Base-by-base conservation (phyloP, 2,113 vertebrate species). In the Lophius piscatorius region DNA sequence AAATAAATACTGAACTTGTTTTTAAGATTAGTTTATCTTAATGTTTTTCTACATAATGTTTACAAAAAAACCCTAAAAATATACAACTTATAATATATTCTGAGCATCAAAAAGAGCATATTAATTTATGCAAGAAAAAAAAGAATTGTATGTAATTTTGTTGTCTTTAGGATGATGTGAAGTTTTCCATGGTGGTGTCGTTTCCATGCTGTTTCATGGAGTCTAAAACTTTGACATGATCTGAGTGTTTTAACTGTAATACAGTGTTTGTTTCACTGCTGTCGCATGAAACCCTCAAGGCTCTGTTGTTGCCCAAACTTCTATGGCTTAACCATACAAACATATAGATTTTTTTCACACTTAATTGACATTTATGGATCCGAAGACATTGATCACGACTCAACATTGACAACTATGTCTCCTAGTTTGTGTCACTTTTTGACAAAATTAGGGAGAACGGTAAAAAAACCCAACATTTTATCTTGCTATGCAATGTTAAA, bases 71-170 rank as follows among this genome's bases (percentile, higher is more conserved):
- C 33, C 50, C 20, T 4, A 35, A 35, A 63, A 80, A 86, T 83
- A 82, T 46, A 72, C 46, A 63, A 67, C 63, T 59, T 82, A 77
- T 87, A 88, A 88, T 88, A 88, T 88, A 87, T 89, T 83, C 55
- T 28, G 71, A 86, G 80, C 83, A 87, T 89, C 35, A 62, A 83
- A 85, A 87, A 78, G 50, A 65, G 82, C 81, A 82, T 84, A 84
- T 81, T 82, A 82, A 78, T 76, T 81, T 77, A 87, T 82, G 82
- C 82, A 51, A 40, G 49, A 59, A 78, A 82, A 85, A 67, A 61
- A 46, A 28, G 20, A 47, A 62, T 44, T 45, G 50, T 63, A 11
- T 63, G 57, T 74, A 56, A 58, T 72, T 44, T 70, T 60, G 75
- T 60, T 57, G 46, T 45, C 45, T 68, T 79, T 63, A 70, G 52